These are phyloP conservation scores for Nannoperca obscura DNA, from an alignment of 2,797 vertebrate species.

Conservation along the genomic window DNA sequence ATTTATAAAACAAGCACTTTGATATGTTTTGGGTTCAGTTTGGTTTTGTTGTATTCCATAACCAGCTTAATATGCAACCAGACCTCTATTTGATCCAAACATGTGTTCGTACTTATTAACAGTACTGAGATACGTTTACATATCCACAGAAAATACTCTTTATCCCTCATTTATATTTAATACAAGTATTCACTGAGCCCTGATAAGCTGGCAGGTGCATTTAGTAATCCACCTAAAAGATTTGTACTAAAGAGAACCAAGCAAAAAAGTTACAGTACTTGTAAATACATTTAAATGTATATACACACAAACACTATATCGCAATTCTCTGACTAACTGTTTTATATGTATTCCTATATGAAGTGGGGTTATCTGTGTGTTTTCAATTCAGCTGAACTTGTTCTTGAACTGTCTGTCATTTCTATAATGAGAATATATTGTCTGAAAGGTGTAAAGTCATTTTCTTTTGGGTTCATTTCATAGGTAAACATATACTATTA, in stretches of 20 bases:
- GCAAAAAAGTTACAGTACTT: conserved; percentile 73
- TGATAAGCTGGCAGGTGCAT: conserved; percentile 78
- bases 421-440: conserved; percentile 79
- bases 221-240: conserved; percentile 71
- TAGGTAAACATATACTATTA: conserved; percentile 72
- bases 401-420: conserved; percentile 82
- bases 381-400: conserved; percentile 79
- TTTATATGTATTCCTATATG: conserved; percentile 85
- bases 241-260: conserved; percentile 81
- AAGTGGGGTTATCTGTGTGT: conserved; percentile 83
- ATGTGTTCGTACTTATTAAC: conserved; percentile 64
- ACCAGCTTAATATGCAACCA: conserved; percentile 81
- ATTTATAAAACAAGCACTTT: conserved; percentile 61
- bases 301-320: conserved; percentile 74
- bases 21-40: conserved; percentile 51
- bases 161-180: conserved; percentile 69
- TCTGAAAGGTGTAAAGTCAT: conserved; percentile 78
- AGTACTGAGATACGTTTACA: conserved; percentile 70
- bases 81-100: conserved; percentile 67
- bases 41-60: conserved; percentile 66
- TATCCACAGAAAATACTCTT: conserved; percentile 56
- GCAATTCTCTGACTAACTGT: conserved; percentile 77
- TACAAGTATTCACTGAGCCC: conserved; percentile 68
- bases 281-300: conserved; percentile 83
- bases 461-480: conserved; percentile 73